Evolutionary conservation across 2,888 invertebrate species (phyloP), one percentile per base, ranked within the genome.

Genomic region (Dioctria linearis): DNA sequence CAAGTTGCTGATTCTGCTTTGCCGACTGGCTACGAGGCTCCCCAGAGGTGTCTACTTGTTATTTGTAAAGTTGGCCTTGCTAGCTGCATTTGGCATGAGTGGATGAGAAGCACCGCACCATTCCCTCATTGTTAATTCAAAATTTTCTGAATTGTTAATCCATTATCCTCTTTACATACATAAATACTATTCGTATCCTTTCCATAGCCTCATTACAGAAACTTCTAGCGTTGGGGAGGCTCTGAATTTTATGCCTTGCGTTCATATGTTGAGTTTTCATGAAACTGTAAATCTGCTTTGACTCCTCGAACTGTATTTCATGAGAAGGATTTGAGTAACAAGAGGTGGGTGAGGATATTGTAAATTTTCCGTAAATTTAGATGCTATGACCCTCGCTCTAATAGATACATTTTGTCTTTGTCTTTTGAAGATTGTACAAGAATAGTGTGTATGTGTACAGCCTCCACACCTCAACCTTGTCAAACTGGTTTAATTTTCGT

Each of bases 71-170:
- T 73, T 73, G n/a, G 42, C 73, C 73, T 43, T 63, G n/a, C 76
- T 43, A 49, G n/a, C 63, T 63, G 37, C 63, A 42, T 42, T 43
- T 49, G 13, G n/a, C 63, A 13, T 8, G 9, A 4, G 43, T 46
- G 76, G 25, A 37, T 11, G 25, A 54, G 25, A 54, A 51, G 73
- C 39, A 54, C 57, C 39, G 40, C 42, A 63, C 59, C 59, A 63
- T 37, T 63, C 76, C 63, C 49, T 6, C 49, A 46, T 49, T 76
- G 61, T 76, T 76, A 76, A 76, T 63, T 76, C 76, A 76, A 76
- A 76, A 76, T 76, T 78, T 78, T 78, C 66, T 78, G 78, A 78
- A 78, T 78, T 78, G 78, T 66, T 78, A 78, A 78, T 78, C 78
- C 66, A 78, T 78, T 78, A 78, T 78, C 78, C 78, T 65, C 78